phyloP scores from a whole-genome alignment of 2,113 vertebrate species.

The Manacus vitellinus region DNA sequence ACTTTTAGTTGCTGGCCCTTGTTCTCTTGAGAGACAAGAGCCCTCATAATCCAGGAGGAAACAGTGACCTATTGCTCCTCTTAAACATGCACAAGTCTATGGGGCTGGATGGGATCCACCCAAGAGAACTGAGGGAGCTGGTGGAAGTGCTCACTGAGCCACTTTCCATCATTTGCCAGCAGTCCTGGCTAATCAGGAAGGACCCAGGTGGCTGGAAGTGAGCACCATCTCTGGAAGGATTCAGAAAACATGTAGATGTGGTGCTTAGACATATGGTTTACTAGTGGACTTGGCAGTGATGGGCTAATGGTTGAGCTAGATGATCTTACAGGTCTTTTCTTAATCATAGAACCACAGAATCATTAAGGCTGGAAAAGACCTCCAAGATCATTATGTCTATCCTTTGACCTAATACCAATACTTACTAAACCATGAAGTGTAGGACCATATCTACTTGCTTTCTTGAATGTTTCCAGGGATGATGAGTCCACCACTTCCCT shows the following conservation, averaged over 20 bases:
- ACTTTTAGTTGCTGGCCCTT: neutral
- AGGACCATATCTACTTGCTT: neutral
- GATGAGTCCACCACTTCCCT: neutral
- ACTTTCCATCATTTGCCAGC: neutral
- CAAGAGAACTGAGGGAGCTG: neutral
- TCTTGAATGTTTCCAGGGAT: neutral
- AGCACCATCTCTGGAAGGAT: neutral
- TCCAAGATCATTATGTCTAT: neutral
- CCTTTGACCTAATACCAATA: neutral
- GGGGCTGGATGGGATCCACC: neutral
- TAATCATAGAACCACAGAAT: neutral
- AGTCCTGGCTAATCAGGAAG: neutral
- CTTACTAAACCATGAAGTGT: neutral
- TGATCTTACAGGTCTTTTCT: neutral
- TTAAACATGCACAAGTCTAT: neutral
- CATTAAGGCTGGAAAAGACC: neutral
- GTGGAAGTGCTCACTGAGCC: neutral
- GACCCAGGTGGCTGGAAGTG: neutral
- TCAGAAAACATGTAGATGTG: rapidly evolving
- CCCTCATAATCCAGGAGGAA: neutral
- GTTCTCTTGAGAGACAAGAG: neutral
- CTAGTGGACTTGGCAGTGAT: neutral
- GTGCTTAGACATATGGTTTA: neutral
- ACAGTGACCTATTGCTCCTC: neutral
- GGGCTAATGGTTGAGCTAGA: neutral